Percentiles rank a stretch among this genome's conserved stretches.
Conservation (phyloP, 2,113 vertebrate genomes). For the Pseudonaja textilis region DNA sequence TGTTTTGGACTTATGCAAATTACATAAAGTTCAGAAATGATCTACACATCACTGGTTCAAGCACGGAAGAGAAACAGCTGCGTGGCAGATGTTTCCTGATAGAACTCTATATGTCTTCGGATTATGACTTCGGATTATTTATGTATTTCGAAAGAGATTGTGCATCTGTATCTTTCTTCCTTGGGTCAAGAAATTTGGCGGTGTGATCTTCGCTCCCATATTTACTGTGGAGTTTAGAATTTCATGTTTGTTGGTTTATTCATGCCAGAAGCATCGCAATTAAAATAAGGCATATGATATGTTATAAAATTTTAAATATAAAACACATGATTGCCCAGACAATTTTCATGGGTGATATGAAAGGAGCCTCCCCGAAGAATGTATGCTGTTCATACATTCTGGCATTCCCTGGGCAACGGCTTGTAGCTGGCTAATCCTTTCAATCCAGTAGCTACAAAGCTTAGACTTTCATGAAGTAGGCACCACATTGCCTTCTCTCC, state of each 20-base stretch:
- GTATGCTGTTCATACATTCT: neutral
- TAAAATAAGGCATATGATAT: neutral
- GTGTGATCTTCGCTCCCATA: too few relatives aligned
- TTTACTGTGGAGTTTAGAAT: neutral
- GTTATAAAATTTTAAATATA: neutral
- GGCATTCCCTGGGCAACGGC: neutral
- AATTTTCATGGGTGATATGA: neutral
- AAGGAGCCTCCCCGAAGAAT: neutral
- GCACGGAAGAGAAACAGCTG: slow-evolving; percentile 45
- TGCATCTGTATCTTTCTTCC: neutral
- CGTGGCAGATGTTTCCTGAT: slow-evolving; percentile 42
- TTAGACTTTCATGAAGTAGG: neutral
- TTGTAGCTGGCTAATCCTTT: neutral
- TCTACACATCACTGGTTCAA: neutral
- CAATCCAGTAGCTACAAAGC: neutral
- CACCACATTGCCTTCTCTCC: neutral
- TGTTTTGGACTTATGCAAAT: slow-evolving; percentile 11
- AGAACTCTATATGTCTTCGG: neutral
- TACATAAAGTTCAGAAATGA: slow-evolving; percentile 10
- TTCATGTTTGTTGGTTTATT: neutral
- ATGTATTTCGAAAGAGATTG: neutral
- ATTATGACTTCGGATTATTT: neutral
- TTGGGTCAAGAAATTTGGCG: neutral
- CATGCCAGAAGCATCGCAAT: neutral
- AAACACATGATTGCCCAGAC: neutral